phyloP scores from a whole-genome alignment of 2,797 vertebrate species.

The Sebastes cheni region DNA sequence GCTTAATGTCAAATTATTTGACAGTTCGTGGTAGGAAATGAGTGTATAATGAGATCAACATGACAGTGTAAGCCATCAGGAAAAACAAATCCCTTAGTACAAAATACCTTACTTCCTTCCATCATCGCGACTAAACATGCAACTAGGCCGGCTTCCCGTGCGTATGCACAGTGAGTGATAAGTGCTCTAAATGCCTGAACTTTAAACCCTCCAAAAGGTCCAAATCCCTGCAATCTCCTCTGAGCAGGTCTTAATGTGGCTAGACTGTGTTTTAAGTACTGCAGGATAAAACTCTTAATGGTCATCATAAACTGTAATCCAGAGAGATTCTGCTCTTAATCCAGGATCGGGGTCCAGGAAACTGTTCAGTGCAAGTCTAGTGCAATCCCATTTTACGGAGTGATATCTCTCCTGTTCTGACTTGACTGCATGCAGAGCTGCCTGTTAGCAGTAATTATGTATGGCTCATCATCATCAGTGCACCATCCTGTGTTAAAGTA shows the following conservation, averaged over 20 bases:
- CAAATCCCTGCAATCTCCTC: conserved; percentile 78
- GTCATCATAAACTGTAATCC: conserved; percentile 80
- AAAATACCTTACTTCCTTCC: conserved; percentile 63
- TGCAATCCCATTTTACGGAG: conserved; percentile 66
- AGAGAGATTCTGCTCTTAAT: conserved; percentile 73
- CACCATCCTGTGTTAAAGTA: conserved; percentile 31
- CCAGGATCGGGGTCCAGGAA: conserved; percentile 66
- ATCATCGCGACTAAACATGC: conserved; percentile 54
- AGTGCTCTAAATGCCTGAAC: conserved; percentile 74
- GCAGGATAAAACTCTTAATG: conserved; percentile 78
- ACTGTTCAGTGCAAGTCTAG: conserved; percentile 58
- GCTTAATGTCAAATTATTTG: conserved; percentile 67
- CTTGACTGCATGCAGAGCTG: conserved; percentile 20
- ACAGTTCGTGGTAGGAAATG: conserved; percentile 66
- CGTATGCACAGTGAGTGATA: conserved; percentile 64
- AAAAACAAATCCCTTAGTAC: conserved; percentile 64
- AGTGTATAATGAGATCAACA: conserved; percentile 75
- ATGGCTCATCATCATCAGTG: conserved; percentile 38
- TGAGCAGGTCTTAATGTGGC: conserved; percentile 70
- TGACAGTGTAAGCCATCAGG: conserved; percentile 67
- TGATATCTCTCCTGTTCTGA: conserved; percentile 38
- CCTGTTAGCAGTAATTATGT: conserved; percentile 57
- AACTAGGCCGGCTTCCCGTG: conserved; percentile 29
- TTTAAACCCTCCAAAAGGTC: conserved; percentile 71
- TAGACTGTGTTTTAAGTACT: conserved; percentile 75